Conservation (phyloP, 2,888 invertebrate genomes). For the Rotaria magnacalcarata region DNA sequence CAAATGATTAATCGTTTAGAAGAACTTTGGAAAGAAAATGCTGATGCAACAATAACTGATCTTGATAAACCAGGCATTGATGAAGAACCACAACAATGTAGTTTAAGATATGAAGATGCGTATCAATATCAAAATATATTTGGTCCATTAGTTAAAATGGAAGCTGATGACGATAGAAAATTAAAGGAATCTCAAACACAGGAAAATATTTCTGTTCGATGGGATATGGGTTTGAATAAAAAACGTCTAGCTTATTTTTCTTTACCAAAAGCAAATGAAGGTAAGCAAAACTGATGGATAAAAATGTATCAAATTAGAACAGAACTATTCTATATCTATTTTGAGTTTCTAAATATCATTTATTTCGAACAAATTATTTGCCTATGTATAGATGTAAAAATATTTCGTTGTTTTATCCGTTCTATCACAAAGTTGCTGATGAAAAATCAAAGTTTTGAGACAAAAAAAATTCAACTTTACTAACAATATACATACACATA, state of each 20-base stretch:
- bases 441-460: no score
- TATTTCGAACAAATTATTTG: no score
- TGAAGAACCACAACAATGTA: conserved; percentile 83
- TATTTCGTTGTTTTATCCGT: no score
- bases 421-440: no score
- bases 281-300: neutral
- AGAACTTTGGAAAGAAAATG: conserved; percentile 94
- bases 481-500: no score
- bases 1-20: conserved; percentile 95
- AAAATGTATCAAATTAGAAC: no score
- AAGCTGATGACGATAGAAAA: conserved; percentile 95
- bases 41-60: conserved; percentile 94
- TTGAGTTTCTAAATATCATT: no score
- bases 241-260: conserved; percentile 95
- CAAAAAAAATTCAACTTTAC: no score
- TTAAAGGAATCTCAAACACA: conserved; percentile 96
- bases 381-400: no score
- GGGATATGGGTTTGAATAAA: conserved; percentile 97
- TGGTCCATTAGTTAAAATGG: conserved; percentile 88
- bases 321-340: no score
- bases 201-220: conserved; percentile 92
- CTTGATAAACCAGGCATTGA: conserved; percentile 95
- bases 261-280: conserved; percentile 87
- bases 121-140: conserved; percentile 98
- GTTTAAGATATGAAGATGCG: conserved; percentile 85